These are phyloP conservation scores for Melanotaenia boesemani DNA, from an alignment of 2,797 vertebrate species.

Conservation along the genomic window DNA sequence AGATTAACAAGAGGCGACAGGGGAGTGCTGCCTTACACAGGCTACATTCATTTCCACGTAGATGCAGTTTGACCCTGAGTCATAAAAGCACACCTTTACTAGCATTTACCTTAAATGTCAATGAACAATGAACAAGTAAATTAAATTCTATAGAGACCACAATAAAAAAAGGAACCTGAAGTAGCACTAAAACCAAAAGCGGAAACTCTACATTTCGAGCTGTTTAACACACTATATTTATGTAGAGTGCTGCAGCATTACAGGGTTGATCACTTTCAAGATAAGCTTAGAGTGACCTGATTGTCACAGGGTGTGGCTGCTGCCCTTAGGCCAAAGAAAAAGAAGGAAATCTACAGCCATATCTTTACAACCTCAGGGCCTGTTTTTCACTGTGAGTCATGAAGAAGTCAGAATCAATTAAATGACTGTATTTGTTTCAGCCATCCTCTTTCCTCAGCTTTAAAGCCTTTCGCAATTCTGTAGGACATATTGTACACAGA, in stretches of 20 bases:
- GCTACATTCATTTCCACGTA: conserved; percentile 27
- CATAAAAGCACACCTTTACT: neutral
- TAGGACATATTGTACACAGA: neutral
- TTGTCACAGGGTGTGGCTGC: conserved; percentile 48
- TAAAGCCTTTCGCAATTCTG: neutral
- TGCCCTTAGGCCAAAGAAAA: conserved; percentile 33
- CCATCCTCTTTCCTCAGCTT: neutral
- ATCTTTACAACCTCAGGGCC: conserved; percentile 8
- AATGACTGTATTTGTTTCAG: neutral
- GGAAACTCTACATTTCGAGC: neutral
- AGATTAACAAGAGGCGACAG: conserved; percentile 34
- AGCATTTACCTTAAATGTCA: neutral
- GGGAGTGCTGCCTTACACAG: conserved; percentile 11
- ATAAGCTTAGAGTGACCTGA: conserved; percentile 42
- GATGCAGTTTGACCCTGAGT: conserved; percentile 18
- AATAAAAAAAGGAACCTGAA: neutral
- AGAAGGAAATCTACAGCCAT: neutral
- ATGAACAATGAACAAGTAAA: neutral
- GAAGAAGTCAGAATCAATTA: neutral
- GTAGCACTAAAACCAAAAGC: neutral
- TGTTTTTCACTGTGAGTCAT: conserved; percentile 23
- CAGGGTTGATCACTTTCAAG: conserved; percentile 42
- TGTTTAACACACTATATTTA: neutral
- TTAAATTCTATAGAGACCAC: conserved; percentile 2
- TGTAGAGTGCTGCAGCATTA: neutral